Evolutionary conservation across 2,888 invertebrate species (phyloP).

Genomic region (Apamea epomidion): DNA sequence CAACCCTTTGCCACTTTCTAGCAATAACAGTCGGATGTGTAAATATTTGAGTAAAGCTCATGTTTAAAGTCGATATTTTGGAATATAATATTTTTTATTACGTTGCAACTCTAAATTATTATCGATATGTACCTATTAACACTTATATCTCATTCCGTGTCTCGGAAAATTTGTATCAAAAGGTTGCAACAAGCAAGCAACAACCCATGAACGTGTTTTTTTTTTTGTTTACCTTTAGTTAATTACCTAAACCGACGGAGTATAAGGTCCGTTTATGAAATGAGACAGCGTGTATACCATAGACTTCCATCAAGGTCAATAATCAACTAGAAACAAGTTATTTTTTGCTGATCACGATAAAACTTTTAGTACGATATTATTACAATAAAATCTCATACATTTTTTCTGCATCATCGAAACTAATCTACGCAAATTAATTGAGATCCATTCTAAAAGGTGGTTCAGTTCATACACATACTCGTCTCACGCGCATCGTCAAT

Average conservation of each 20-base stretch:
- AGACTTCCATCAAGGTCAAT: conserved; percentile 19
- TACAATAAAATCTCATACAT: conserved; percentile 6
- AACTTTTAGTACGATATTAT: neutral
- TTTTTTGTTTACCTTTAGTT: no score
- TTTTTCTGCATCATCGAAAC: conserved; percentile 39
- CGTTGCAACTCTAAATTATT: no score
- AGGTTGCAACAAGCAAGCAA: no score
- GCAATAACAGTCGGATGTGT: neutral
- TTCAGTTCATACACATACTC: conserved; percentile 57
- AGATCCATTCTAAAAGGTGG: conserved; percentile 53
- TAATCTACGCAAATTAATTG: conserved; percentile 66
- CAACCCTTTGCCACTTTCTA: neutral
- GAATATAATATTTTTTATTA: no score
- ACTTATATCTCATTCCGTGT: no score
- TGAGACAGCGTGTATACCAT: neutral
- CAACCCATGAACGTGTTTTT: no score
- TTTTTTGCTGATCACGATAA: conserved; percentile 34
- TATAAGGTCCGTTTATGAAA: neutral
- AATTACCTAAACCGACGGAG: no score
- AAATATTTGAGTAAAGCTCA: neutral
- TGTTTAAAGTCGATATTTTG: neutral
- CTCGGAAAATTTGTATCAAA: no score
- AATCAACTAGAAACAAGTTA: conserved; percentile 22
- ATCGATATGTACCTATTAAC: no score
- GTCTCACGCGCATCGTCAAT: conserved; percentile 61